Percentiles rank a stretch among this genome's conserved stretches.
phyloP scores from a whole-genome alignment of 2,797 vertebrate genomes.

The Hypotaenidia philippensis region DNA sequence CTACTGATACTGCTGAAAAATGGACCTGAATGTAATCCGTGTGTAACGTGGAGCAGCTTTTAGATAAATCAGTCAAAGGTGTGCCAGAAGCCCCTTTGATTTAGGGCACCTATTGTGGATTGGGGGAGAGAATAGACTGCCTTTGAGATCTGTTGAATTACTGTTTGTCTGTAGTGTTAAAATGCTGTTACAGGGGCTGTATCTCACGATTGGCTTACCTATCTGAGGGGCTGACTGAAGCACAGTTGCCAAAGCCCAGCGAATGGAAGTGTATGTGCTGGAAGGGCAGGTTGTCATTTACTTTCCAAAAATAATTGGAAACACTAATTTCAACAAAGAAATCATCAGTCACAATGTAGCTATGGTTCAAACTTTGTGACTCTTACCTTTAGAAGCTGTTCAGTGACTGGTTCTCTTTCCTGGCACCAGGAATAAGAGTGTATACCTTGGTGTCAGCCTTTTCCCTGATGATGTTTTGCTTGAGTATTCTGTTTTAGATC shows the following conservation, averaged over 20 bases:
- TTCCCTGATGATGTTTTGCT: not conserved
- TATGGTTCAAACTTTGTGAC: not conserved
- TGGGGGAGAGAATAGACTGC: not conserved
- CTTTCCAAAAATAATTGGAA: not conserved
- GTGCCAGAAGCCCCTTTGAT: not conserved
- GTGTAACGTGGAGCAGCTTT: not conserved
- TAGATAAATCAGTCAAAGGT: not conserved
- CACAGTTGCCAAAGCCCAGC: not conserved
- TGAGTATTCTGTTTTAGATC: not conserved
- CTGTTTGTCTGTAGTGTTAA: not conserved
- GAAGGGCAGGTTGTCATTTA: not conserved
- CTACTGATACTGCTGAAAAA: not conserved
- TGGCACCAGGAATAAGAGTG: not conserved
- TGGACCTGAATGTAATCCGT: not conserved
- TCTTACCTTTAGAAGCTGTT: not conserved
- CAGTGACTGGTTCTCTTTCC: not conserved
- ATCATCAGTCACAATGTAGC: not conserved
- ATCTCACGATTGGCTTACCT: not conserved
- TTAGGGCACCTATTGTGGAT: not conserved
- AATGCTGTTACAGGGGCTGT: rapidly evolving
- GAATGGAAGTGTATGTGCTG: not conserved
- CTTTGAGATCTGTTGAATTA: not conserved
- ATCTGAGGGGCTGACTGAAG: not conserved
- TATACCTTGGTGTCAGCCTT: not conserved
- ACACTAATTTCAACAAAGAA: not conserved